A percentile compares a stretch with the other conserved stretches of the same genome.
These are phyloP conservation scores for Pygoscelis antarcticus DNA, from an alignment of 2,113 vertebrate genomes.

Conservation along the genomic window DNA sequence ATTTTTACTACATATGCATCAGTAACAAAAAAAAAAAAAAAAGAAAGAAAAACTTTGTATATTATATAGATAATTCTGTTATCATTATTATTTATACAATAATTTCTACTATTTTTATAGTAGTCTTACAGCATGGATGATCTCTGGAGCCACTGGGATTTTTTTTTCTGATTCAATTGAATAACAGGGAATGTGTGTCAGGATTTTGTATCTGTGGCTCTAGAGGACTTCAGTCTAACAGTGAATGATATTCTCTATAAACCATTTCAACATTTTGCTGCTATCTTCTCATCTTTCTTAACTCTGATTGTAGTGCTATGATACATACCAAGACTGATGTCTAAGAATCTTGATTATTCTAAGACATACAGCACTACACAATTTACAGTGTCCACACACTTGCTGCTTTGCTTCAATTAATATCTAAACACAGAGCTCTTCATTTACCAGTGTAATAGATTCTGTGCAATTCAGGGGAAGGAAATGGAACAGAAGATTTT, in stretches of 20 bases:
- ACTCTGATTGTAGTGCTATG: background rate
- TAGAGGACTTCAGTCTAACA: background rate
- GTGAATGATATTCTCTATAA: background rate
- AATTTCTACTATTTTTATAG: background rate
- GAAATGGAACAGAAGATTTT: background rate
- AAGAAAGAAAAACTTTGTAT: background rate
- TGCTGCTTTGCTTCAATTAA: background rate
- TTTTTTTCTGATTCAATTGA: background rate
- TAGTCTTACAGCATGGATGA: background rate
- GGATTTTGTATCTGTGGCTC: background rate
- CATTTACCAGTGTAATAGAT: background rate
- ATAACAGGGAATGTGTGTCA: background rate
- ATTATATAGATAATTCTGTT: background rate
- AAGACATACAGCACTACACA: background rate
- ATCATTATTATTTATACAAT: background rate
- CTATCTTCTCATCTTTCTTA: background rate
- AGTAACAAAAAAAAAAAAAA: background rate
- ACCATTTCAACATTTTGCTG: background rate
- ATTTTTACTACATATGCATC: background rate
- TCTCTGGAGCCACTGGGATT: background rate
- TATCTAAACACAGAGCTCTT: background rate
- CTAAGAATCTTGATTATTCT: background rate
- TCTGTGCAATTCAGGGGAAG: background rate
- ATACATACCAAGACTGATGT: background rate
- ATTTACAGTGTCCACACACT: background rate